A percentile compares a stretch with the other conserved stretches of the same genome.
These are phyloP conservation scores for Psittacula derbiana DNA, from an alignment of 2,797 vertebrate species.

Conservation along the genomic window DNA sequence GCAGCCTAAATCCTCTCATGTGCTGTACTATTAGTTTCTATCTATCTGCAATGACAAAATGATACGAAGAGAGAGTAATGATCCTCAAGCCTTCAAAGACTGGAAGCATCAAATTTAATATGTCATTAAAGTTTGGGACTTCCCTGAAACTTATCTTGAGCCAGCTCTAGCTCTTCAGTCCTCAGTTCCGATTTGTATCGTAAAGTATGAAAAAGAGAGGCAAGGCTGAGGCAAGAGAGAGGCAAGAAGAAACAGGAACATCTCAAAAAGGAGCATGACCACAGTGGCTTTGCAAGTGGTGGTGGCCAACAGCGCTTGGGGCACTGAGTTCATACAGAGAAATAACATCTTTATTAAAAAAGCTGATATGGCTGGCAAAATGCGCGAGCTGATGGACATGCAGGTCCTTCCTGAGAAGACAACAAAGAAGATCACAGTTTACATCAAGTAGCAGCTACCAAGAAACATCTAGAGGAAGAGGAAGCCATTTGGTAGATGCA, in stretches of 20 bases:
- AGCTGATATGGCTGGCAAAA: not conserved
- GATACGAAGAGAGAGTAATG: not conserved
- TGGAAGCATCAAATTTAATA: not conserved
- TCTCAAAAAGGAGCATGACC: not conserved
- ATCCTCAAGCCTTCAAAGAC: not conserved
- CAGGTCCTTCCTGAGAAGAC: not conserved
- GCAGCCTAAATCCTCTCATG: not conserved
- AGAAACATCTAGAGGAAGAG: not conserved
- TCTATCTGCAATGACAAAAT: not conserved
- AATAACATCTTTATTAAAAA: not conserved
- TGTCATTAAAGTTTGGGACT: not conserved
- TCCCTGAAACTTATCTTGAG: not conserved
- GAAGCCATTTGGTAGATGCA: not conserved
- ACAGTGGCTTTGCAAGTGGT: not conserved
- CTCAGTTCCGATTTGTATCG: not conserved
- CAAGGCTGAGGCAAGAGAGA: not conserved
- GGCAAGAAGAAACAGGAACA: not conserved
- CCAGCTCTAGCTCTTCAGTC: not conserved
- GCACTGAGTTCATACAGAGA: rapidly evolving
- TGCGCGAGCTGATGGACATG: not conserved
- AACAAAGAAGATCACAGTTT: not conserved
- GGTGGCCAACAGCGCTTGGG: rapidly evolving
- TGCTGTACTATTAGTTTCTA: not conserved
- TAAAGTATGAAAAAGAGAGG: not conserved
- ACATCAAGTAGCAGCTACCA: not conserved